Conservation (phyloP, 1,140 invertebrate genomes). For the Cheumatopsyche charites region DNA sequence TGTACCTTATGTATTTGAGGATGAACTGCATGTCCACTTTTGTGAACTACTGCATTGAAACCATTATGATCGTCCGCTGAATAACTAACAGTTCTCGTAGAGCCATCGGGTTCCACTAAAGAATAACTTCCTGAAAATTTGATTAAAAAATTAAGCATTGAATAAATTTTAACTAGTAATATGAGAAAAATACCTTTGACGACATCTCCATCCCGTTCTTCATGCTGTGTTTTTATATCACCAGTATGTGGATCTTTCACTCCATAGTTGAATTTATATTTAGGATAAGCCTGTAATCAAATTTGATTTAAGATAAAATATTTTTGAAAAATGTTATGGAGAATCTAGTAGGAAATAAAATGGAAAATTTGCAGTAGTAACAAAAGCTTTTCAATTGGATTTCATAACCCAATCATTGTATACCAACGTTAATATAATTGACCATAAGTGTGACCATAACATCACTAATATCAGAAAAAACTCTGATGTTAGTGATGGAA, state of each 20-base stretch:
- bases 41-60: constrained; percentile 51
- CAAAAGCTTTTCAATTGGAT: too few species aligned
- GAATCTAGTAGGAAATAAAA: too few species aligned
- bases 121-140: constrained; percentile 59
- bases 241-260: constrained; percentile 63
- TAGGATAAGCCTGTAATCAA: constrained; percentile 56
- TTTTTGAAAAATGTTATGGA: too few species aligned
- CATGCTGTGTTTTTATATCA: constrained; percentile 62
- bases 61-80: constrained; percentile 63
- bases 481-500: too few species aligned
- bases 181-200: constrained; percentile 57
- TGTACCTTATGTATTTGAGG: constrained; percentile 30
- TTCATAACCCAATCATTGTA: too few species aligned
- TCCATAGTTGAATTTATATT: constrained; percentile 62
- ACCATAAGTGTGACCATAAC: too few species aligned
- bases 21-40: constrained; percentile 51
- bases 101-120: constrained; percentile 63
- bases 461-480: too few species aligned
- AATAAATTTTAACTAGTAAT: background rate
- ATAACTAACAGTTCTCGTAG: constrained; percentile 63
- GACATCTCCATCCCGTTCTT: constrained; percentile 63
- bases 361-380: too few species aligned
- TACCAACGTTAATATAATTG: too few species aligned
- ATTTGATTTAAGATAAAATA: background rate
- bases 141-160: background rate